phyloP scores from a whole-genome alignment of 1,140 invertebrate species.

The Drosophila sp. region DNA sequence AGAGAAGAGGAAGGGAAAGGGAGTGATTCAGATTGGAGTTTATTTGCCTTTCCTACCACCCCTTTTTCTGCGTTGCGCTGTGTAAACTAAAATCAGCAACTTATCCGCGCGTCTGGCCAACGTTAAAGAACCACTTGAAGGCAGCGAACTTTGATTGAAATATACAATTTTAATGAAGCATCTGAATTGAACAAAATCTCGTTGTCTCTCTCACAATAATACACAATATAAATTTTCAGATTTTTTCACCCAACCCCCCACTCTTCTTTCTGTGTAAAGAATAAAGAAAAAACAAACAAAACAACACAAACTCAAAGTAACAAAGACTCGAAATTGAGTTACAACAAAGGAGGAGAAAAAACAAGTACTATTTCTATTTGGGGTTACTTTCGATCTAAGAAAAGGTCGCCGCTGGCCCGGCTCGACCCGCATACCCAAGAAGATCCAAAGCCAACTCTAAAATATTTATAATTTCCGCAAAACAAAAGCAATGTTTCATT shows the following conservation, averaged over 20 bases:
- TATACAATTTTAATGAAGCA: slow-evolving; percentile 78
- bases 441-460: neutral
- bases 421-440: neutral
- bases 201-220: slow-evolving; percentile 44
- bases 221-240: slow-evolving; percentile 14
- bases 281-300: slow-evolving; percentile 44
- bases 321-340: slow-evolving; percentile 31
- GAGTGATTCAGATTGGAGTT: neutral
- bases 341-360: neutral
- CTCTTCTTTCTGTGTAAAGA: slow-evolving; percentile 36
- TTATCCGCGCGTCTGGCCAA: slow-evolving; percentile 27
- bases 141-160: slow-evolving; percentile 77
- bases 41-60: slow-evolving; percentile 17
- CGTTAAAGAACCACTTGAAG: slow-evolving; percentile 35
- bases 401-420: neutral
- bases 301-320: slow-evolving; percentile 52
- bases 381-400: slow-evolving; percentile 46
- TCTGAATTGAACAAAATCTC: slow-evolving; percentile 42
- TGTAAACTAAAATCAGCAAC: slow-evolving; percentile 38
- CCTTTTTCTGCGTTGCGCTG: neutral
- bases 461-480: slow-evolving; percentile 10
- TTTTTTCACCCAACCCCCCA: slow-evolving; percentile 15
- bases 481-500: neutral
- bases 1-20: neutral
- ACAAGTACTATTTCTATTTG: slow-evolving; percentile 26